Percentiles rank a stretch among this genome's conserved stretches.
Evolutionary conservation across 2,113 vertebrate species (phyloP).

Genomic region (human (Homo sapiens)): GRCh38 chr21:16081001-16081500

Average conservation of each 20-base stretch:
- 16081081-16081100: not conserved
- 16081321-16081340: not conserved
- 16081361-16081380: constrained; percentile 21
- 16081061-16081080: not conserved
- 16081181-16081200: not conserved
- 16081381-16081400: not conserved
- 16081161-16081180: not conserved
- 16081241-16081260: not conserved
- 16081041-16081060: not conserved
- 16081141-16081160: not conserved
- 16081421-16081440: too few species aligned
- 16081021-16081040: constrained; percentile 2
- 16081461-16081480: not conserved
- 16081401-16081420: not conserved
- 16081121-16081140: not conserved
- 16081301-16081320: not conserved
- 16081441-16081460: not conserved
- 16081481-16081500: not conserved
- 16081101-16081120: not conserved
- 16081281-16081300: constrained; percentile 18
- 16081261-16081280: not conserved
- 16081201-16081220: not conserved
- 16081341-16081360: not conserved
- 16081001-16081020: not conserved
- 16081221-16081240: not conserved